A percentile compares a stretch with the other conserved stretches of the same genome.
phyloP scores from a whole-genome alignment of 2,797 vertebrate genomes.

The Triplophysa yarkandensis region DNA sequence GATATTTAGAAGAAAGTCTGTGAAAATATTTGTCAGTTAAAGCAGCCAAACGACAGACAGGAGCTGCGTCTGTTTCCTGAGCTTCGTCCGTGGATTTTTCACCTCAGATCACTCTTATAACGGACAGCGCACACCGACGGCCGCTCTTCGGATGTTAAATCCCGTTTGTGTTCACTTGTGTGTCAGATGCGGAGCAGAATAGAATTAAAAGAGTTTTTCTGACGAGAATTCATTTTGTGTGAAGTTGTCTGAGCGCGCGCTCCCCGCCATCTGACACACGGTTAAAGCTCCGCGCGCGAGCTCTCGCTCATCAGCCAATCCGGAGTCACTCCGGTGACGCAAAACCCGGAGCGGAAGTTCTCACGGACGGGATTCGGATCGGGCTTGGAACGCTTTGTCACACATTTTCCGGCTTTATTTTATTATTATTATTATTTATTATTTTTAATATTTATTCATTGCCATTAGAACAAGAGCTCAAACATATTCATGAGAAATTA shows the following conservation, averaged over 20 bases:
- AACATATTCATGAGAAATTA: no score
- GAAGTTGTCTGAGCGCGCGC: conserved; percentile 64
- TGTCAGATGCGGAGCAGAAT: no score
- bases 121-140: conserved; percentile 10
- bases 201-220: conserved; percentile 58
- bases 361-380: neutral
- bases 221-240: neutral
- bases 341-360: conserved; percentile 61
- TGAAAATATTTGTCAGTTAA: neutral
- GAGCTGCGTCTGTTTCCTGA: neutral
- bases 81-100: conserved; percentile 6
- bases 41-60: neutral
- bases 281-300: conserved; percentile 65
- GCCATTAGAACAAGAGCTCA: no score
- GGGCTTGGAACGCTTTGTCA: no score
- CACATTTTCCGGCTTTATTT: no score
- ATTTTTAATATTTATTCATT: no score
- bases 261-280: conserved; percentile 69
- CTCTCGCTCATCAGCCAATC: conserved; percentile 75
- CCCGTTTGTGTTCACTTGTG: conserved; percentile 16
- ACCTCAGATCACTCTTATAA: conserved; percentile 26
- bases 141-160: conserved; percentile 25
- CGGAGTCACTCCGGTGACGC: conserved; percentile 64
- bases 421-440: no score
- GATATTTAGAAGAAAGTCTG: conserved; percentile 8